Conservation (phyloP, 2,797 vertebrate species). For the Geotrypetes seraphini region DNA sequence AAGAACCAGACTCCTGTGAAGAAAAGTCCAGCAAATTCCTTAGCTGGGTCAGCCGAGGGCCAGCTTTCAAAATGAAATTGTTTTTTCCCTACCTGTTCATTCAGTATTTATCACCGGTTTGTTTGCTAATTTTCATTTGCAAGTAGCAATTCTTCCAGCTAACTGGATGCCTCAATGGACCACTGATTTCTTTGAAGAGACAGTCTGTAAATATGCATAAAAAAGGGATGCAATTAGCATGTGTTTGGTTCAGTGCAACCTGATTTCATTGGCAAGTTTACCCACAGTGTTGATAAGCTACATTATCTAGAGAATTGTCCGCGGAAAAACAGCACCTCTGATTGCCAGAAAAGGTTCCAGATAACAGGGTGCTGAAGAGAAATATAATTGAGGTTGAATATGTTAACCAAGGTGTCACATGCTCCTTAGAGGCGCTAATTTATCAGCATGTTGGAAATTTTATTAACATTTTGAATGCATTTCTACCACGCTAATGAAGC, state of each 20-base stretch:
- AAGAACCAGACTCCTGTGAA: too few relatives aligned
- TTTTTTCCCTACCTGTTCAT: slow-evolving; percentile 67
- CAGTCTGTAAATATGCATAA: slow-evolving; percentile 99
- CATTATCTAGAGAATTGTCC: slow-evolving; percentile 99
- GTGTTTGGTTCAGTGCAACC: slow-evolving; percentile 91
- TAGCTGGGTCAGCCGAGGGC: background rate
- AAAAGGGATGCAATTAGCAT: slow-evolving; percentile 97
- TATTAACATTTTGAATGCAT: slow-evolving; percentile 82
- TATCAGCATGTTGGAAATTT: slow-evolving; percentile 90
- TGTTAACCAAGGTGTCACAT: slow-evolving; percentile 98
- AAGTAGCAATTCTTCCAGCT: slow-evolving; percentile 86
- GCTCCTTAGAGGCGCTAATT: slow-evolving; percentile 89
- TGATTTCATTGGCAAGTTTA: slow-evolving; percentile 98
- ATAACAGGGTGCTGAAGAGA: slow-evolving; percentile 98
- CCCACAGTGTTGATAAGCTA: slow-evolving; percentile 96
- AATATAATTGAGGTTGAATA: slow-evolving; percentile 99
- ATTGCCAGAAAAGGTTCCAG: slow-evolving; percentile 98
- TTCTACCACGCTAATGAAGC: slow-evolving; percentile 71
- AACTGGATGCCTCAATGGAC: slow-evolving; percentile 91
- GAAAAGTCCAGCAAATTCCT: too few relatives aligned
- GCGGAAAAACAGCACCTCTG: slow-evolving; percentile 98
- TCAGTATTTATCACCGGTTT: slow-evolving; percentile 94
- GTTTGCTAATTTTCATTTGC: slow-evolving; percentile 99
- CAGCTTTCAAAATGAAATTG: slow-evolving; percentile 55
- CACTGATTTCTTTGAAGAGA: slow-evolving; percentile 99